Evolutionary conservation across 2,888 invertebrate species (phyloP), one percentile per base, ranked within the genome.

Genomic region (Drosophila meridionalis): DNA sequence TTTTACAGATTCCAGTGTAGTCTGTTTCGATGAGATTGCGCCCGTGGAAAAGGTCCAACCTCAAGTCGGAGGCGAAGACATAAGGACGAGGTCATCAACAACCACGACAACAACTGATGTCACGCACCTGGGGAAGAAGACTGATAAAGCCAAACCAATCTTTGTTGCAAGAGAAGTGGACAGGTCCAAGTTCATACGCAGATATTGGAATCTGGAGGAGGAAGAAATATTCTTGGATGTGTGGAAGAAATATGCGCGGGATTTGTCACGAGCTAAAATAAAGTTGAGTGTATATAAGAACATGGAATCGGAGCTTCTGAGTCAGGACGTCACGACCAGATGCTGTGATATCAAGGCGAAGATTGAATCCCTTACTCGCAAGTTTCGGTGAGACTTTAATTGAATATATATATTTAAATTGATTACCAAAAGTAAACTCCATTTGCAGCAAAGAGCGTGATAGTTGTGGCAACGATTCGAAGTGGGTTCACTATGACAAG

Each of bases 401-500:
- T 12, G 4, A 20, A 26, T 0, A 7, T 26, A 26, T 30, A 14
- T 30, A 9, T 30, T 30, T 14, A 30, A 3, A 14, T 2, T 11
- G 30, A 2, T n/a, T 14, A 30, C 14, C 30, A 32, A 14, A 48
- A 30, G 2, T 8, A 26, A 53, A 53, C 14, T 53, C 26, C 8
- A 34, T n/a, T 38, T 59, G 14, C 45, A 82, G 82, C 32, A 36
- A 20, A 26, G 52, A 69, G 4, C 32, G 32, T 0, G 58, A 71
- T 11, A 11, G 4, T 0, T 9, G 3, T 1, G 57, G 56, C 3
- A 28, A 43, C 1, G 34, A 57, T 4, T 64, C 57, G 0, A 32
- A 70, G 2, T 84, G 82, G 82, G 28, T 38, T n/a, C 68, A 77
- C 42, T 82, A 77, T 53, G 0, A 38, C 0, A 72, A 53, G 52